Conservation (phyloP, 1,140 invertebrate species). For the Drosophila ananassae region DNA sequence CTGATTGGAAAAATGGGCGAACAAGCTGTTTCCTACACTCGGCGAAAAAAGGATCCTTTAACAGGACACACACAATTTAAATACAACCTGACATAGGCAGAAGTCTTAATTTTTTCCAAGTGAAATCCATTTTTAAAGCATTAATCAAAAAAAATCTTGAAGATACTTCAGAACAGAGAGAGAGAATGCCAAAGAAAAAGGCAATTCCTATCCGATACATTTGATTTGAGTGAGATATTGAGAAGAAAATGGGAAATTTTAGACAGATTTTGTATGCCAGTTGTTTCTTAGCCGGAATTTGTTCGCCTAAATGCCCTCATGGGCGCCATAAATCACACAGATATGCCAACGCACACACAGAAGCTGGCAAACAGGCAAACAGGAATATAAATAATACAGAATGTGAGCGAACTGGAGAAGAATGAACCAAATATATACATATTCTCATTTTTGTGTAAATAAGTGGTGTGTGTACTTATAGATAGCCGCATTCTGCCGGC, state of each 20-base stretch:
- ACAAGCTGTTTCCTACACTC: constrained; percentile 29
- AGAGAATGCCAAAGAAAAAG: not conserved
- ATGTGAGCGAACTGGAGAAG: constrained; percentile 1
- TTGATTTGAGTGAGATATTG: constrained; percentile 33
- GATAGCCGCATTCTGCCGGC: constrained; percentile 26
- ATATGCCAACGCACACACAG: constrained; percentile 24
- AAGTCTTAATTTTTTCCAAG: not conserved
- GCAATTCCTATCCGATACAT: constrained; percentile 23
- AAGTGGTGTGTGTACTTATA: constrained; percentile 30
- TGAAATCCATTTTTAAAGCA: constrained; percentile 7
- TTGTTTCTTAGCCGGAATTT: constrained; percentile 29
- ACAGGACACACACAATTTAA: not conserved
- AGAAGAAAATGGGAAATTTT: constrained; percentile 12
- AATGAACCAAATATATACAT: constrained; percentile 9
- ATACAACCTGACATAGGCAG: not conserved
- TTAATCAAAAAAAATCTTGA: constrained; percentile 31
- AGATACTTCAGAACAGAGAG: not conserved
- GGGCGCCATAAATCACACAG: constrained; percentile 55
- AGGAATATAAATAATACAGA: constrained; percentile 9
- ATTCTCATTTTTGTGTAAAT: constrained; percentile 9
- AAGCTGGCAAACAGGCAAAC: not conserved
- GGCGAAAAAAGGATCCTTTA: not conserved
- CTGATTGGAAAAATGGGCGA: constrained; percentile 63
- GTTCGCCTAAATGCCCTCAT: constrained; percentile 48
- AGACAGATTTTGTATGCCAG: constrained; percentile 41